phyloP scores from a whole-genome alignment of 2,797 vertebrate species.

The Peromyscus attwateri region DNA sequence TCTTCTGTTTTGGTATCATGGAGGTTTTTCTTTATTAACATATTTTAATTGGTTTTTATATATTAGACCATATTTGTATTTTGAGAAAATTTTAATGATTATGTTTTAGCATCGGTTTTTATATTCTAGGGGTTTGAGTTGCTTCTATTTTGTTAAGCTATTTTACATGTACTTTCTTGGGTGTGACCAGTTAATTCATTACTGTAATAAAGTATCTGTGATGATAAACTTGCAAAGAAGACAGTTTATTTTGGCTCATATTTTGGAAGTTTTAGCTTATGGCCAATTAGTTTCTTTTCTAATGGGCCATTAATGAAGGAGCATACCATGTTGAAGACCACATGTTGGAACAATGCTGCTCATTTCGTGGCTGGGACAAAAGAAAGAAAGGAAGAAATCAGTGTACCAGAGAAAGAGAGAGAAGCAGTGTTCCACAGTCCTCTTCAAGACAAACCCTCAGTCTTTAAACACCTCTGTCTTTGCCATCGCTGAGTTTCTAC shows the following conservation, averaged over 20 bases:
- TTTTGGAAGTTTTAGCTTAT: not conserved
- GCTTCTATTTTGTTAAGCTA: not conserved
- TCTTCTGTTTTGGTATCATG: not conserved
- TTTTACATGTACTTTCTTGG: not conserved
- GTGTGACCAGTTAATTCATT: not conserved
- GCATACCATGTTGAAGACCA: not conserved
- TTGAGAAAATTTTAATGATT: not conserved
- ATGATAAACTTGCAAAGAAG: not conserved
- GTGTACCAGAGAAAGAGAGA: not conserved
- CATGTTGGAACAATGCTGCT: not conserved
- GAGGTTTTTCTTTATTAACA: not conserved
- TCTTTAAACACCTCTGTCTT: not conserved
- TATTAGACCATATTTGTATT: not conserved
- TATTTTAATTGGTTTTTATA: not conserved
- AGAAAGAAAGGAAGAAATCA: not conserved
- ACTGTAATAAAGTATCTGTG: not conserved
- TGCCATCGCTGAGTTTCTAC: not conserved
- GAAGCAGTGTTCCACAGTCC: not conserved
- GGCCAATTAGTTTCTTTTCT: not conserved
- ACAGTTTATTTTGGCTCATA: not conserved
- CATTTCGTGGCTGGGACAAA: not conserved
- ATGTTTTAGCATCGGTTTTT: not conserved
- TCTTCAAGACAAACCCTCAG: not conserved
- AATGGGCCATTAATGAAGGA: not conserved
- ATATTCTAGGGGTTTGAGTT: not conserved